Percentiles rank a stretch among this genome's conserved stretches.
Conservation (phyloP, 1,140 invertebrate genomes). For the Dufourea novaeangliae region DNA sequence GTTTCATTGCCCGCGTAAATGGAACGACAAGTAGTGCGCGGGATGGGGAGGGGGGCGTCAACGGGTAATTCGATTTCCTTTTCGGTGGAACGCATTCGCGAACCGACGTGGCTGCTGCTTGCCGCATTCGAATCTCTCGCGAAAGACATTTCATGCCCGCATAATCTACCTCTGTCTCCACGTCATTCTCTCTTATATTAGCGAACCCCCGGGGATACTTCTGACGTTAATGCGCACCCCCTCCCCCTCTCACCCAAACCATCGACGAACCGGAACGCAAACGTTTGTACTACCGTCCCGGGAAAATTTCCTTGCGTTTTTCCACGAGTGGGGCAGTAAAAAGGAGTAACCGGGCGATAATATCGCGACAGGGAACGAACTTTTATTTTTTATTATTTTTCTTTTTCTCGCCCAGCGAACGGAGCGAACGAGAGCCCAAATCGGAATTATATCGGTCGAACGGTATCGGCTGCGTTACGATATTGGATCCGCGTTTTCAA, state of each 20-base stretch:
- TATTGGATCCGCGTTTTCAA: background rate
- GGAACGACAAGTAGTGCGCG: background rate
- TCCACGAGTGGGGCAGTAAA: no score
- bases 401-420: no score
- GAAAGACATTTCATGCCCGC: constrained; percentile 54
- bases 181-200: constrained; percentile 57
- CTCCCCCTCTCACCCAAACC: background rate
- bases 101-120: background rate
- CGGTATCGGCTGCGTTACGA: no score
- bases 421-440: background rate
- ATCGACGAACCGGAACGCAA: constrained; percentile 37
- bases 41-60: constrained; percentile 37
- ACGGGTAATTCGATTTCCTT: constrained; percentile 48
- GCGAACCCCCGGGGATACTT: constrained; percentile 40
- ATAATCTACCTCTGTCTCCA: constrained; percentile 51
- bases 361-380: no score
- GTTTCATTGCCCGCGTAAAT: background rate
- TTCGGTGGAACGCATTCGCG: constrained; percentile 18
- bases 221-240: constrained; percentile 42
- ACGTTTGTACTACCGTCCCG: background rate
- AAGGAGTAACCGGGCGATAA: background rate
- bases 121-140: constrained; percentile 41
- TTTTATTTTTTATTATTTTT: no score
- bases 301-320: no score
- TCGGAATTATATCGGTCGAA: background rate